Conservation (phyloP, 2,113 vertebrate genomes). For the Podarcis raffonei region DNA sequence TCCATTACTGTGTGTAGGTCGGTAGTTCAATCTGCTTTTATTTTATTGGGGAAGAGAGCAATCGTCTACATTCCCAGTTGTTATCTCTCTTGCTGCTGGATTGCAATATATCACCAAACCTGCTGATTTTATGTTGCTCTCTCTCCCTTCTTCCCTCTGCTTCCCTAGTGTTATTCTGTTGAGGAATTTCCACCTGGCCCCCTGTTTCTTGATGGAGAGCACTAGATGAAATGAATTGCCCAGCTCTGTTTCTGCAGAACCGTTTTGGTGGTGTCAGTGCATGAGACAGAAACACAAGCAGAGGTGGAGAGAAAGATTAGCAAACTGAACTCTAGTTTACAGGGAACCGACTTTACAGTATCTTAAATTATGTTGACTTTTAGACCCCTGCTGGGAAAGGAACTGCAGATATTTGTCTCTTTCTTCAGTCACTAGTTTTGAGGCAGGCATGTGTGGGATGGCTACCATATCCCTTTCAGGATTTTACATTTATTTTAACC, state of each 20-base stretch:
- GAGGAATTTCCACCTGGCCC: slow-evolving; percentile 36
- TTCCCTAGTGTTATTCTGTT: slow-evolving; percentile 28
- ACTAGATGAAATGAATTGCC: slow-evolving; percentile 58
- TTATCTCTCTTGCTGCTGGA: slow-evolving; percentile 42
- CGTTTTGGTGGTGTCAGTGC: slow-evolving; percentile 45
- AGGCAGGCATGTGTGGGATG: background rate
- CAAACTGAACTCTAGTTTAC: slow-evolving; percentile 1
- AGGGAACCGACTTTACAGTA: slow-evolving; percentile 23
- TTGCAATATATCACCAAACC: slow-evolving; percentile 39
- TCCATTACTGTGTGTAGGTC: slow-evolving; percentile 60
- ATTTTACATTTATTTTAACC: background rate
- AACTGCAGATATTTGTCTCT: slow-evolving; percentile 1
- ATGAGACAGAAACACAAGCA: slow-evolving; percentile 30
- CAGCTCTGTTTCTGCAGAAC: slow-evolving; percentile 44
- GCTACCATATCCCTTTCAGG: background rate
- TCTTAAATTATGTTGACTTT: slow-evolving; percentile 31
- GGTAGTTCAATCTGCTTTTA: slow-evolving; percentile 49
- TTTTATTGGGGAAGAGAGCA: slow-evolving; percentile 61
- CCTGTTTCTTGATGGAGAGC: slow-evolving; percentile 45
- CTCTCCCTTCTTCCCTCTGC: background rate
- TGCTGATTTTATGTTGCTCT: slow-evolving; percentile 55
- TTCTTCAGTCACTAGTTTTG: background rate
- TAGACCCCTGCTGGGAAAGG: slow-evolving; percentile 18
- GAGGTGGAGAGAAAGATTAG: slow-evolving; percentile 17
- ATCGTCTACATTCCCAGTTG: slow-evolving; percentile 32